Evolutionary conservation across 2,113 vertebrate species (phyloP).

Genomic region (Campylorhamphus procurvoides): DNA sequence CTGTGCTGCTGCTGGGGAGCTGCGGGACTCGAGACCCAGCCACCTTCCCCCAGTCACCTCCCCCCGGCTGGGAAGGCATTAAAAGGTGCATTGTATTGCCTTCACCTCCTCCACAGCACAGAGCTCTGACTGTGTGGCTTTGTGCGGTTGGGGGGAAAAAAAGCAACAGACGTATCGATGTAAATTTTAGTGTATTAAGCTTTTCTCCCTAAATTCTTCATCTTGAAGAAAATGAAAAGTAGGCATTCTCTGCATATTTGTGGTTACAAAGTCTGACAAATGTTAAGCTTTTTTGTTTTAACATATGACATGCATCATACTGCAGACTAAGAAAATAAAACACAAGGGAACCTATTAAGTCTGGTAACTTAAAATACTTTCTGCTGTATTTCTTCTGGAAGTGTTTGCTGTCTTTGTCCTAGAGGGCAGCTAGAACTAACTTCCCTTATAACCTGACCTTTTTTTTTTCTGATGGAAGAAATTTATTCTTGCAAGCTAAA

Average conservation of each 20-base stretch:
- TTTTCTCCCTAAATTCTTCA: slow-evolving; percentile 51
- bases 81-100: slow-evolving; percentile 65
- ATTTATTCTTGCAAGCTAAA: slow-evolving; percentile 54
- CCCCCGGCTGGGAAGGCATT: background rate
- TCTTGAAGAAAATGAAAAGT: slow-evolving; percentile 65
- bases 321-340: slow-evolving; percentile 73
- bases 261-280: slow-evolving; percentile 70
- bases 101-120: slow-evolving; percentile 44
- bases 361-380: slow-evolving; percentile 61
- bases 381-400: slow-evolving; percentile 68
- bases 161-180: background rate
- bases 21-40: background rate
- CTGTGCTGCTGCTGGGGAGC: background rate
- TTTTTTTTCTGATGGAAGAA: slow-evolving; percentile 7
- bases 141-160: background rate
- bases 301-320: slow-evolving; percentile 70
- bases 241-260: slow-evolving; percentile 68
- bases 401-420: slow-evolving; percentile 65
- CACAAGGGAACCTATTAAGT: slow-evolving; percentile 61
- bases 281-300: slow-evolving; percentile 70
- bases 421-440: slow-evolving; percentile 44
- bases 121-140: slow-evolving; percentile 36
- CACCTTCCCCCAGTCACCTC: background rate
- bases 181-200: slow-evolving; percentile 34
- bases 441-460: slow-evolving; percentile 25